Evolutionary conservation across 2,888 invertebrate species (phyloP).

Genomic region (Lysandra coridon): DNA sequence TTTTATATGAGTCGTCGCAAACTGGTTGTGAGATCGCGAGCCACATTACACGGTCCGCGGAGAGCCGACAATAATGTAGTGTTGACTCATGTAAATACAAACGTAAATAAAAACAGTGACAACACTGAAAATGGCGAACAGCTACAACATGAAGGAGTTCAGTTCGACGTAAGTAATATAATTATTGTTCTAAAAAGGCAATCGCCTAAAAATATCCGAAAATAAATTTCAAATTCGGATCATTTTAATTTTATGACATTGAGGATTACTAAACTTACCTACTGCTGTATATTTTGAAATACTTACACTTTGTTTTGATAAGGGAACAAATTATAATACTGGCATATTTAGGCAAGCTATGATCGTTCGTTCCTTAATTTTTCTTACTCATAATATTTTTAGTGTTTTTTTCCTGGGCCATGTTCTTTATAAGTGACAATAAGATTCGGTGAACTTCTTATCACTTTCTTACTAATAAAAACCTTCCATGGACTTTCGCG

Average conservation of each 20-base stretch:
- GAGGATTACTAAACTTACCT: too few species aligned
- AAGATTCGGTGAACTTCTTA: too few species aligned
- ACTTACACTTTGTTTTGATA: not conserved
- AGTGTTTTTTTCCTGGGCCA: too few species aligned
- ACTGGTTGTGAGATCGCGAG: slow-evolving; percentile 17
- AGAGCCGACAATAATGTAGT: slow-evolving; percentile 27
- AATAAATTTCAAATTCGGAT: too few species aligned
- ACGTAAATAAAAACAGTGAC: slow-evolving; percentile 40
- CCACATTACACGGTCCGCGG: slow-evolving; percentile 2
- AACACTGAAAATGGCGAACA: slow-evolving; percentile 63
- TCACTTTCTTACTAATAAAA: too few species aligned
- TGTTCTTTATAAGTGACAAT: too few species aligned
- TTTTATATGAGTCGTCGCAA: slow-evolving; percentile 14
- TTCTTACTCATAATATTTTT: too few species aligned
- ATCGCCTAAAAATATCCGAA: too few species aligned
- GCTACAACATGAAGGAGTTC: slow-evolving; percentile 73
- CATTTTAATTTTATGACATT: too few species aligned
- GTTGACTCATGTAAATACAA: slow-evolving; percentile 43
- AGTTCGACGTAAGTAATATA: slow-evolving; percentile 70
- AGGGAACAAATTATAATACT: not conserved
- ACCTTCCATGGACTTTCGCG: too few species aligned
- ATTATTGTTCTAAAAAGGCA: too few species aligned
- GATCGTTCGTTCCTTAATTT: not conserved
- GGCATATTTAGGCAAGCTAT: not conserved
- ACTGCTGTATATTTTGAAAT: too few species aligned